Evolutionary conservation across 92 coral and sea anemone genomes (phyloP).

Genomic region (Zoanthus gigantus): DNA sequence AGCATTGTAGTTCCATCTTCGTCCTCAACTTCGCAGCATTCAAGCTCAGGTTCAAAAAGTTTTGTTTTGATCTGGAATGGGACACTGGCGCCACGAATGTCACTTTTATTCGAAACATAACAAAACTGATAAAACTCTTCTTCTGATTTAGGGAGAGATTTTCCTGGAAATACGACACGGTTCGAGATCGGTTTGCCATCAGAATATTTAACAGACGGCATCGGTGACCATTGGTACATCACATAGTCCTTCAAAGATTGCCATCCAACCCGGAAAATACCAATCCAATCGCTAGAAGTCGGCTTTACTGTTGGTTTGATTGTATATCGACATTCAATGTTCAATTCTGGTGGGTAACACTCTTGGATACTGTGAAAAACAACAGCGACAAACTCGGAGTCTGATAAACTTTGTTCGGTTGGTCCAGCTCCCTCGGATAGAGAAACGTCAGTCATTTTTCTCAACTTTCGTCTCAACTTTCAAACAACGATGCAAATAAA

Average conservation of each 20-base stretch:
- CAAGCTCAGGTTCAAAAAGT: constrained; percentile 71
- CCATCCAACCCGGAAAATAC: constrained; percentile 98
- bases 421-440: not conserved
- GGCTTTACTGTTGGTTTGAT: constrained; percentile 89
- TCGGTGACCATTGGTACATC: constrained; percentile 94
- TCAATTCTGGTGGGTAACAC: constrained; percentile 83
- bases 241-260: constrained; percentile 89
- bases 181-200: constrained; percentile 68
- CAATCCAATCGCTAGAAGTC: constrained; percentile 93
- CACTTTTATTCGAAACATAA: constrained; percentile 84
- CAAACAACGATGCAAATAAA: not conserved
- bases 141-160: constrained; percentile 84
- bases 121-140: constrained; percentile 98
- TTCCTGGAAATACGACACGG: constrained; percentile 80
- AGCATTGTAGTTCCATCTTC: constrained; percentile 87
- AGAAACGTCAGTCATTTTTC: constrained; percentile 9
- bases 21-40: constrained; percentile 93
- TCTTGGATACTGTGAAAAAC: constrained; percentile 91
- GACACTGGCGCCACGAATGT: constrained; percentile 96
- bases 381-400: constrained; percentile 94
- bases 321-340: constrained; percentile 90
- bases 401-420: constrained; percentile 45
- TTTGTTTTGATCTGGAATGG: constrained; percentile 96
- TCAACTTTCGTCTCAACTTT: not conserved
- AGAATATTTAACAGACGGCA: constrained; percentile 60